Percentiles rank a stretch among this genome's conserved stretches.
Conservation (phyloP, 2,797 vertebrate genomes). For the Acanthis flammea region DNA sequence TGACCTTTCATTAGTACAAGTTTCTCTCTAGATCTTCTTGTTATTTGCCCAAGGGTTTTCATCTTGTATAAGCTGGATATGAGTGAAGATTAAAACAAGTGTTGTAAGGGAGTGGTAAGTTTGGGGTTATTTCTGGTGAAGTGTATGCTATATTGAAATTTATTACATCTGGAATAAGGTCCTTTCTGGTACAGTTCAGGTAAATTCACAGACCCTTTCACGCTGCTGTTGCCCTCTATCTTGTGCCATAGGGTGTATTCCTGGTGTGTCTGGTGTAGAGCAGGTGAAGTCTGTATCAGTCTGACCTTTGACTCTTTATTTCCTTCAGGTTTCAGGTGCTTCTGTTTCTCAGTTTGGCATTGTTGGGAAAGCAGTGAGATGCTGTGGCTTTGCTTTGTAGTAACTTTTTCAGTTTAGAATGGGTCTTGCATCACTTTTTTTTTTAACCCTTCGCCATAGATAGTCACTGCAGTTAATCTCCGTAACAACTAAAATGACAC, state of each 20-base stretch:
- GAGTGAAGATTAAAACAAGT: not conserved
- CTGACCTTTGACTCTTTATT: not conserved
- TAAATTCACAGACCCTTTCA: not conserved
- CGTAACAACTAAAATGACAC: not conserved
- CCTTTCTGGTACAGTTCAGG: not conserved
- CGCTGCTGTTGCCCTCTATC: fast-evolving
- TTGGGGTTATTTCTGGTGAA: not conserved
- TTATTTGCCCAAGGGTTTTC: not conserved
- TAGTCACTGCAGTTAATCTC: not conserved
- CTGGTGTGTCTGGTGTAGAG: not conserved
- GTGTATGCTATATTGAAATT: not conserved
- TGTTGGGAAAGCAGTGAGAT: not conserved
- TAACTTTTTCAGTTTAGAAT: not conserved
- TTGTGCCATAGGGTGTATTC: not conserved
- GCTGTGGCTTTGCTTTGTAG: not conserved
- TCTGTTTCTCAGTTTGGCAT: not conserved
- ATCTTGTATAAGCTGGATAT: not conserved
- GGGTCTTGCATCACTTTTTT: not conserved
- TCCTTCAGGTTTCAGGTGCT: not conserved
- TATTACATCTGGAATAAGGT: not conserved
- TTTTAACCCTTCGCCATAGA: not conserved
- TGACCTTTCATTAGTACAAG: not conserved
- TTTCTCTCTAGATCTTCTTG: not conserved
- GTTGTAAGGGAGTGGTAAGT: not conserved
- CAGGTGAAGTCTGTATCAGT: not conserved